Percentiles rank a stretch among this genome's conserved stretches.
Evolutionary conservation across 92 coral and sea anemone genomes (phyloP).

Genomic region (Zoanthus solanderi): DNA sequence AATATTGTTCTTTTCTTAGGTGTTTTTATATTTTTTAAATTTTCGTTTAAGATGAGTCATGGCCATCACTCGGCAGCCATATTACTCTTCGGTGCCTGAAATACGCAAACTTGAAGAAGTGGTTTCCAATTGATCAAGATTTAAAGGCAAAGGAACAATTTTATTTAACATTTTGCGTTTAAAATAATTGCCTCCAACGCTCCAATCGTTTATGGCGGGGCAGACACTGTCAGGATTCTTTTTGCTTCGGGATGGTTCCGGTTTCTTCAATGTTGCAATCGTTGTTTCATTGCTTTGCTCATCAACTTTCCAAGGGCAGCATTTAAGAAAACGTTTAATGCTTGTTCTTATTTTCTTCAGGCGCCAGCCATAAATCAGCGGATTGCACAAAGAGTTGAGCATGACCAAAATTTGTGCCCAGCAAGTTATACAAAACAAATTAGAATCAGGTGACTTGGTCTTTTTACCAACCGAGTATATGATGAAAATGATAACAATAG

Average conservation of each 20-base stretch:
- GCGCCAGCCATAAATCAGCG: conserved; percentile 5
- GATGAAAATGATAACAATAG: not conserved
- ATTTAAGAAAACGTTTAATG: conserved; percentile 2
- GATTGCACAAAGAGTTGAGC: conserved; percentile 8
- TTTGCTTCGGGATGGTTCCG: not conserved
- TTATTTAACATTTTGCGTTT: not conserved
- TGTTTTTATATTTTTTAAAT: too few species aligned
- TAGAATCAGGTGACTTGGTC: not conserved
- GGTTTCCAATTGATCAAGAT: not conserved
- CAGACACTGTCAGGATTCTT: not conserved
- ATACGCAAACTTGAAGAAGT: not conserved
- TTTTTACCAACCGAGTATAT: not conserved
- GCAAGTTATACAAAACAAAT: not conserved
- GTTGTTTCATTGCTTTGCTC: not conserved
- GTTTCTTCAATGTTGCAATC: not conserved
- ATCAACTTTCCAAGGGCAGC: conserved; percentile 3
- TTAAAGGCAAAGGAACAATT: not conserved
- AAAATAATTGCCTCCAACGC: not conserved
- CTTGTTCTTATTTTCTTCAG: not conserved
- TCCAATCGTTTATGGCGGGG: not conserved
- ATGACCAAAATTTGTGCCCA: conserved; percentile 6
- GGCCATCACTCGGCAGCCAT: too few species aligned
- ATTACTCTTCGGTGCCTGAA: not conserved
- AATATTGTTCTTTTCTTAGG: too few species aligned
- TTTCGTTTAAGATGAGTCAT: too few species aligned